phyloP scores from a whole-genome alignment of 2,113 vertebrate genomes.

The Boulengeromyrus knoepffleri region DNA sequence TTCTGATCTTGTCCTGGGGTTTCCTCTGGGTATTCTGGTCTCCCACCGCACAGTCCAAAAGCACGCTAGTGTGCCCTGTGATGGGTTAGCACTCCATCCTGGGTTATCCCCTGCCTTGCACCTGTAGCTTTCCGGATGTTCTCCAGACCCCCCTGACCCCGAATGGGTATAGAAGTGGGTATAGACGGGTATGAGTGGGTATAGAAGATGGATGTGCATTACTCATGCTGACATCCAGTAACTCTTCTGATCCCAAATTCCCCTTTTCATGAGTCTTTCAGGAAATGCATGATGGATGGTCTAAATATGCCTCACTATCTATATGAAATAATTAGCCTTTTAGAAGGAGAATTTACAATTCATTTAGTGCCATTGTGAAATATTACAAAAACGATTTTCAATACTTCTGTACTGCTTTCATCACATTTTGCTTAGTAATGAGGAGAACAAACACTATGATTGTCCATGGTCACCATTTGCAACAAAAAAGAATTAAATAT shows the following conservation, averaged over 20 bases:
- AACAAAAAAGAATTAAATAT: background rate
- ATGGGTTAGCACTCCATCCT: background rate
- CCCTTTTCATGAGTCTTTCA: background rate
- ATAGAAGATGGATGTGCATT: background rate
- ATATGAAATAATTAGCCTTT: background rate
- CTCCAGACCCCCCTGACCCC: background rate
- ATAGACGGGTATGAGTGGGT: background rate
- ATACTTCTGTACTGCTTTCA: background rate
- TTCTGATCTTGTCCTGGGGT: background rate
- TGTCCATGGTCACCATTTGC: background rate
- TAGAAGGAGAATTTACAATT: background rate
- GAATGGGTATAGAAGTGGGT: too few species aligned
- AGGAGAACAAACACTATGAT: background rate
- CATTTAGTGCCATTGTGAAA: background rate
- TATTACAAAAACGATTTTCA: background rate
- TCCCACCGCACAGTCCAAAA: background rate
- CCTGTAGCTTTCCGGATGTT: background rate
- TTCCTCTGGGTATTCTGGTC: background rate
- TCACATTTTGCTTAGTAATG: background rate
- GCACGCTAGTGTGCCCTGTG: background rate
- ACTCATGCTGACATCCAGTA: background rate
- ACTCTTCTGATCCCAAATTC: background rate
- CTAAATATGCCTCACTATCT: background rate
- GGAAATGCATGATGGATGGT: background rate
- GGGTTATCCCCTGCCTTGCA: background rate